A percentile compares a stretch with the other conserved stretches of the same genome.
These are phyloP conservation scores for Hepsetus odoe DNA, from an alignment of 2,113 vertebrate species.

Conservation along the genomic window DNA sequence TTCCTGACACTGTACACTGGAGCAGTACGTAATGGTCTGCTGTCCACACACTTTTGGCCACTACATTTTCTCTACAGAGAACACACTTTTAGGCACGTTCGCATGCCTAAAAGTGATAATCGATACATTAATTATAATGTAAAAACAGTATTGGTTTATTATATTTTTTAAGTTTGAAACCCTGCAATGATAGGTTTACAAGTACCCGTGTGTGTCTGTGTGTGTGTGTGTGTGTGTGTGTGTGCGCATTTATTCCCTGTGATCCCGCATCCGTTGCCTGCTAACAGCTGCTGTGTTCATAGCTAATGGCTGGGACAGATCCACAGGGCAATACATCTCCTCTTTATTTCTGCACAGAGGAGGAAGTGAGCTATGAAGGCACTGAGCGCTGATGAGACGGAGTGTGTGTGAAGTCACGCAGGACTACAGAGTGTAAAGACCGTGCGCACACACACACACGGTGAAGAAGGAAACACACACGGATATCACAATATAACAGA, in stretches of 20 bases:
- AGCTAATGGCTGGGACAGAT: conserved; percentile 40
- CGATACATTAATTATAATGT: too few species aligned
- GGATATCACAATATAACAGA: background rate
- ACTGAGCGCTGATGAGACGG: conserved; percentile 22
- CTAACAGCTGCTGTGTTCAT: conserved; percentile 47
- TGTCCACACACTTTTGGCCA: too few species aligned
- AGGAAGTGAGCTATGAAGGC: conserved; percentile 34
- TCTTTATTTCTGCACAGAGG: conserved; percentile 29
- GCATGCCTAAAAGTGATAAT: too few species aligned
- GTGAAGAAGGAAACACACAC: too few species aligned
- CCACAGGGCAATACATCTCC: conserved; percentile 37
- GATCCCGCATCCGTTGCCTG: conserved; percentile 72
- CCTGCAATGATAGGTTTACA: background rate
- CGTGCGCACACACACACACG: conserved; percentile 9
- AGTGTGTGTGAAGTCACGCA: conserved; percentile 32
- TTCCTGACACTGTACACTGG: too few species aligned
- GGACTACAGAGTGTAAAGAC: conserved; percentile 25
- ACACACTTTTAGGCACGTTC: too few species aligned
- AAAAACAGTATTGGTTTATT: too few species aligned
- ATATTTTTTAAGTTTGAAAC: conserved; percentile 74
- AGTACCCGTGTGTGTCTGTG: background rate
- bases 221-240: conserved; percentile 50
- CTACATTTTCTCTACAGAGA: too few species aligned
- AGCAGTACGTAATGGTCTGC: too few species aligned
- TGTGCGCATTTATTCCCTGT: conserved; percentile 75